A percentile compares a stretch with the other conserved stretches of the same genome.
phyloP scores from a whole-genome alignment of 2,888 invertebrate species.

The Pollenia griseotomentosa region DNA sequence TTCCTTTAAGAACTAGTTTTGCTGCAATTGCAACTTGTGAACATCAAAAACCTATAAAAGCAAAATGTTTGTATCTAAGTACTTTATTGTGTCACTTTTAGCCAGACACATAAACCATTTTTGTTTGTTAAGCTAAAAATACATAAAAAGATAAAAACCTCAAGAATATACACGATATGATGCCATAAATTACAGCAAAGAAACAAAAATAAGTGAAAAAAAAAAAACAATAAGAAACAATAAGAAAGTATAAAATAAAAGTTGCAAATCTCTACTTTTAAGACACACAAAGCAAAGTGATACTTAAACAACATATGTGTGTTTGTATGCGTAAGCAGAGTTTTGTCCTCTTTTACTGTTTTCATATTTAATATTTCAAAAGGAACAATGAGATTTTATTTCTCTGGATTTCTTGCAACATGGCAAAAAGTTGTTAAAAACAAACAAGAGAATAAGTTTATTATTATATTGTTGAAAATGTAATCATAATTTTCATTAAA shows the following conservation, averaged over 20 bases:
- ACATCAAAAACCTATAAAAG: conserved; percentile 52
- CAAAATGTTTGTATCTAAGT: conserved; percentile 57
- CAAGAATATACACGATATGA: conserved; percentile 57
- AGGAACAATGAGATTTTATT: conserved; percentile 21
- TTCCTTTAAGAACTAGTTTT: conserved; percentile 40
- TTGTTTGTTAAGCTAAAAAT: conserved; percentile 44
- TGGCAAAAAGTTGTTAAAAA: conserved; percentile 49
- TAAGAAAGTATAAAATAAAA: conserved; percentile 20
- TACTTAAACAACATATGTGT: conserved; percentile 32
- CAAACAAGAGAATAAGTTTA: conserved; percentile 39
- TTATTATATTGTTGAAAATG: conserved; percentile 61
- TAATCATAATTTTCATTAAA: conserved; percentile 43
- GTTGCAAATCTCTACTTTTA: conserved; percentile 13
- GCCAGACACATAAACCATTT: conserved; percentile 72
- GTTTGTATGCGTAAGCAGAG: conserved; percentile 1
- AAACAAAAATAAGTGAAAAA: conserved; percentile 33
- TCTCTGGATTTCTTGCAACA: conserved; percentile 46
- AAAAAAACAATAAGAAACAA: too few relatives aligned
- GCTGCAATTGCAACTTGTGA: conserved; percentile 6
- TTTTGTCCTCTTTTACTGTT: conserved; percentile 51
- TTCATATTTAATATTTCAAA: conserved; percentile 43
- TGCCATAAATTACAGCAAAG: conserved; percentile 58
- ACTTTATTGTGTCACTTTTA: conserved; percentile 71
- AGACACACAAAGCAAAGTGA: conserved; percentile 12
- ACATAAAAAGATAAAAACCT: conserved; percentile 44